Percentiles rank a stretch among this genome's conserved stretches.
Conservation (phyloP, 2,797 vertebrate genomes). For the Manis crassicaudata region DNA sequence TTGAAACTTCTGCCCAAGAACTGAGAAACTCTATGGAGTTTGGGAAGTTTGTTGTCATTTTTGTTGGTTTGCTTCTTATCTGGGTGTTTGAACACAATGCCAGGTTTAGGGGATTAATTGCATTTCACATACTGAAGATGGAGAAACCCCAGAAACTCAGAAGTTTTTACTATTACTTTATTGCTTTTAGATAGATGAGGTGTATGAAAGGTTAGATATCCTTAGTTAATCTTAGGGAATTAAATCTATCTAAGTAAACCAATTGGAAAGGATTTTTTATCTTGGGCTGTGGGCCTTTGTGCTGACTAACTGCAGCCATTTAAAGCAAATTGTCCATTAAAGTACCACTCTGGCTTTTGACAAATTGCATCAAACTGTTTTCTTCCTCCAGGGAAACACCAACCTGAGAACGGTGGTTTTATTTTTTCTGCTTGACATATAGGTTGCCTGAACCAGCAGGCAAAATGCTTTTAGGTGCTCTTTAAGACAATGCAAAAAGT, state of each 20-base stretch:
- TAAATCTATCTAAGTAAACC: conserved; percentile 76
- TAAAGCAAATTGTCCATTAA: conserved; percentile 83
- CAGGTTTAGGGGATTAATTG: not conserved
- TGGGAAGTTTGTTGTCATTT: not conserved
- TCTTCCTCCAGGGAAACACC: conserved; percentile 71
- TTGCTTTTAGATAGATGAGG: conserved; percentile 51
- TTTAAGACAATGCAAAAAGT: conserved; percentile 49
- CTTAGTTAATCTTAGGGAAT: conserved; percentile 79
- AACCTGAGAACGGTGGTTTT: conserved; percentile 68
- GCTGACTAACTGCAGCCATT: conserved; percentile 76
- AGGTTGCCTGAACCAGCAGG: conserved; percentile 60
- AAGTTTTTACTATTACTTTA: conserved; percentile 53
- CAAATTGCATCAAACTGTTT: conserved; percentile 79
- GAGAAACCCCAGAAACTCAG: conserved; percentile 35
- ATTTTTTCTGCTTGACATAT: conserved; percentile 74
- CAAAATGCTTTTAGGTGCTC: conserved; percentile 57
- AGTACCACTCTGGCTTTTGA: conserved; percentile 77
- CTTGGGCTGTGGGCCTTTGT: conserved; percentile 63
- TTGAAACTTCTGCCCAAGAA: not conserved
- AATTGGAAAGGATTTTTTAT: conserved; percentile 74
- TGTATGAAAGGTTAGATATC: conserved; percentile 48
- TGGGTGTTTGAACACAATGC: not conserved
- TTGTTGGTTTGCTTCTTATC: not conserved
- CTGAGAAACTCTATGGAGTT: not conserved
- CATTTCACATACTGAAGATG: conserved; percentile 55